Percentiles rank a stretch among this genome's conserved stretches.
Evolutionary conservation across 2,888 invertebrate species (phyloP).

Genomic region (Pollenia griseotomentosa): DNA sequence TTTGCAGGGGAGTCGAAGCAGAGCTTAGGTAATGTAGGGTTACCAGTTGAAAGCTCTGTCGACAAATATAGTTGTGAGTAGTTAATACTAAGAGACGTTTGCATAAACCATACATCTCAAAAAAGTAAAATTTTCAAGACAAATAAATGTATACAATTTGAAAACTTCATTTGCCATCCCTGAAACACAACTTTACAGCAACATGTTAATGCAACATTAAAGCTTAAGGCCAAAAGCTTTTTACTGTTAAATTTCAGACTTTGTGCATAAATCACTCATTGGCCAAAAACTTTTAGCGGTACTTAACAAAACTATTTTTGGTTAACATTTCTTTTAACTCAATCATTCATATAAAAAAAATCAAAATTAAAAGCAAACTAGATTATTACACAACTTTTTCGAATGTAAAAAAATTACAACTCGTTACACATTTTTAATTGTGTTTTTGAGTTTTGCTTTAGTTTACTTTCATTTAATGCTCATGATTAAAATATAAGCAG

Average conservation of each 20-base stretch:
- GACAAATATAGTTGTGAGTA: too few relatives aligned
- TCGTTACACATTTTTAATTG: not conserved
- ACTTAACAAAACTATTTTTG: not conserved
- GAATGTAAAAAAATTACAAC: not conserved
- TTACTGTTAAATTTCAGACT: not conserved
- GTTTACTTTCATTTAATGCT: conserved; percentile 45
- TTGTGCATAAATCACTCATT: conserved; percentile 36
- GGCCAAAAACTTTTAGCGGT: conserved; percentile 20
- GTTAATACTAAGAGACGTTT: too few relatives aligned
- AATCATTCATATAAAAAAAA: not conserved
- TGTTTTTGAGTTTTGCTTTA: conserved; percentile 14
- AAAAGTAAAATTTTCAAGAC: too few relatives aligned
- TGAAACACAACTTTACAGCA: too few relatives aligned
- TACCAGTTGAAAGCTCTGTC: too few relatives aligned
- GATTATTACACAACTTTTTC: conserved; percentile 65
- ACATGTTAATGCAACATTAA: not conserved
- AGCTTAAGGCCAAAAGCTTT: not conserved
- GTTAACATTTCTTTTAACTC: conserved; percentile 19
- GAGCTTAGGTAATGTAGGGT: too few relatives aligned
- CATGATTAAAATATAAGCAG: conserved; percentile 14
- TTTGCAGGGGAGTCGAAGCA: too few relatives aligned
- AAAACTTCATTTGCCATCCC: too few relatives aligned
- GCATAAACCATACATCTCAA: too few relatives aligned
- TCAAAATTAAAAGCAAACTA: conserved; percentile 44
- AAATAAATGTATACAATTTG: too few relatives aligned